Evolutionary conservation across 2,113 vertebrate genomes (phyloP), one percentile per base, ranked within the genome.

Genomic region (Mirza zaza): DNA sequence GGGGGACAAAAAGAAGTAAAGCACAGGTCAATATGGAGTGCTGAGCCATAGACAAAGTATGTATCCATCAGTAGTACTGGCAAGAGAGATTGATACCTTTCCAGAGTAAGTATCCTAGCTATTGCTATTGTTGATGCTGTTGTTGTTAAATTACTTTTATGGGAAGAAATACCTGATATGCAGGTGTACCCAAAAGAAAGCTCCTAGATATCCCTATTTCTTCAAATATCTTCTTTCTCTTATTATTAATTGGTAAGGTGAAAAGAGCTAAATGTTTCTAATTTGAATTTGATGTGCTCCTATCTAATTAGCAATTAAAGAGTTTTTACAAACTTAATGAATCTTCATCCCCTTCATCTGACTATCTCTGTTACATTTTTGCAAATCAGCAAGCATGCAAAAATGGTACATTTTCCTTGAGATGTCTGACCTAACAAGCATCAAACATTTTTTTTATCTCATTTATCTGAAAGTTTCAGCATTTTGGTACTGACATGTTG

Each of bases 221-320:
- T 71, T 42, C 63, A 95, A 94, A 67, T 86, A 75, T 68, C 0
- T 20, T 68, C 0, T 17, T 67, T 91, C 29, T 63, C 88, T 97
- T 96, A 83, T 83, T 98, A 96, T 97, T 97, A 57, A 87, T 97
- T 95, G 34, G 48, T 71, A 90, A 84, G 87, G 68, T 89, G 36
- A 87, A 77, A 61, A 96, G 29, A 89, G 48, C 77, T 98, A 98
- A 77, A 50, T 98, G 55, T 96, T 97, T 91, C 23, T 97, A 94
- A 93, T 97, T 96, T 97, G 71, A 92, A 93, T 98, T 98, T 98
- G 83, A 96, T 97, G 63, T 39, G 1, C 70, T 94, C 27, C 95
- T 97, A 95, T 65, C 81, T 98, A 98, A 98, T 98, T 98, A 98
- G 39, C 94, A 97, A 92, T 97, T 87, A 95, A 79, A 79, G 81